phyloP scores from a whole-genome alignment of 2,113 vertebrate genomes.

The Odontesthes bonariensis region DNA sequence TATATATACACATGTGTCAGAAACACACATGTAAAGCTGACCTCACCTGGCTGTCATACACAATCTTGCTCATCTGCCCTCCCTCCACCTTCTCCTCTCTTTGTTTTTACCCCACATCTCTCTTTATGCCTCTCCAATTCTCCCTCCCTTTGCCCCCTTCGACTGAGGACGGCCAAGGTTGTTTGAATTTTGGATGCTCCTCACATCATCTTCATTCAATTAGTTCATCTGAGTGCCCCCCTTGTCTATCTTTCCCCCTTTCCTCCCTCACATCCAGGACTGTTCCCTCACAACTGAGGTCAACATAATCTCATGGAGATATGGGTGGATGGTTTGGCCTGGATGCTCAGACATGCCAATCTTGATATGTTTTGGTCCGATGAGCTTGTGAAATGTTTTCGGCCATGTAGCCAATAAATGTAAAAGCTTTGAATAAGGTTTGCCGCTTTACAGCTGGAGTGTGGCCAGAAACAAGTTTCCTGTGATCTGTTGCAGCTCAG shows the following conservation, averaged over 20 bases:
- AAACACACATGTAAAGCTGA: conserved; percentile 30
- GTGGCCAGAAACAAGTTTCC: background rate
- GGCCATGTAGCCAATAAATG: background rate
- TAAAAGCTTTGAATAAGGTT: background rate
- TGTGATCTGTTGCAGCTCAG: background rate
- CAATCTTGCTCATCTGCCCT: background rate
- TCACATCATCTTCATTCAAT: conserved; percentile 74
- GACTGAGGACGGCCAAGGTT: conserved; percentile 70
- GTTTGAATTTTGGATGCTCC: conserved; percentile 58
- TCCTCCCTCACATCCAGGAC: conserved; percentile 30
- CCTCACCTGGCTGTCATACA: conserved; percentile 26
- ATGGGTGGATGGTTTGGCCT: conserved; percentile 44
- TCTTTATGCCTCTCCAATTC: conserved; percentile 10
- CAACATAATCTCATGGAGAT: conserved; percentile 69
- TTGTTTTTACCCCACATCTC: conserved; percentile 12
- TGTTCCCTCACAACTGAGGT: conserved; percentile 70
- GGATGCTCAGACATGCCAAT: conserved; percentile 43
- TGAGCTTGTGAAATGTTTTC: background rate
- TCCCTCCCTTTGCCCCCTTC: conserved; percentile 7
- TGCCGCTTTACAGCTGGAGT: background rate
- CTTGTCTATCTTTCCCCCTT: conserved; percentile 28
- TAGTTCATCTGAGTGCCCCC: conserved; percentile 57
- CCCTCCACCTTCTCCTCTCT: background rate
- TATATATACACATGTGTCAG: background rate
- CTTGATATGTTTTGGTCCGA: conserved; percentile 41